Percentiles rank a stretch among this genome's conserved stretches.
phyloP scores from a whole-genome alignment of 1,140 invertebrate genomes.

The Liolophura sinensis region DNA sequence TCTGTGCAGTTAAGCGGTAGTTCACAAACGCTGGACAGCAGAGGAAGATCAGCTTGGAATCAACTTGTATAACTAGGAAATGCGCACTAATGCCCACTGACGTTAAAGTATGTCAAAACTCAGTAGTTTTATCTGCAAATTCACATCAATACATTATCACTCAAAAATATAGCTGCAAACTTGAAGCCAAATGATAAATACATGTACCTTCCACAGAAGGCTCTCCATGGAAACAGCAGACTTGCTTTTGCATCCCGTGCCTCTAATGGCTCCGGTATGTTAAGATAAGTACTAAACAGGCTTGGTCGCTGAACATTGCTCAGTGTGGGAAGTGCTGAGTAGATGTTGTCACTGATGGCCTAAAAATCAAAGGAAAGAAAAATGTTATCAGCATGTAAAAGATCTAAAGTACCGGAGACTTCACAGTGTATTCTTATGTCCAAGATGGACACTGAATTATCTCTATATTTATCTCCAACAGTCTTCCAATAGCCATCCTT shows the following conservation, averaged over 20 bases:
- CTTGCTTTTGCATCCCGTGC: constrained; percentile 40
- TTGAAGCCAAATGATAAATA: neutral
- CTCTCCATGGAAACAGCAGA: constrained; percentile 50
- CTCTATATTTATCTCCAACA: no score
- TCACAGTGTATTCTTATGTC: no score
- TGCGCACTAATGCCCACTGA: neutral
- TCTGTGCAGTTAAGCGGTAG: neutral
- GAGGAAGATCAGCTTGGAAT: neutral
- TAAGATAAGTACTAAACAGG: constrained; percentile 36
- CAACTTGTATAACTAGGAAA: neutral
- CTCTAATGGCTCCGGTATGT: constrained; percentile 56
- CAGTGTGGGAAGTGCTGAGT: constrained; percentile 48
- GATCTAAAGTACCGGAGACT: no score
- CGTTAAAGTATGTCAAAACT: no score
- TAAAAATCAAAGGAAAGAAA: constrained; percentile 22
- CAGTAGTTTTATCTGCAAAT: no score
- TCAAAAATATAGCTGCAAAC: neutral
- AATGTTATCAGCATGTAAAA: neutral
- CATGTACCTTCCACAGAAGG: constrained; percentile 47
- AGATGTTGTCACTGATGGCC: constrained; percentile 48
- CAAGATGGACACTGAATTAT: no score
- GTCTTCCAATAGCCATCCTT: no score
- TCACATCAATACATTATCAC: no score
- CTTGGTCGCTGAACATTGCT: constrained; percentile 47
- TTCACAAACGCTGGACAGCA: constrained; percentile 1